A percentile compares a stretch with the other conserved stretches of the same genome.
These are phyloP conservation scores for Branchipolynoe longqiensis DNA, from an alignment of 2,888 invertebrate genomes.

Conservation along the genomic window DNA sequence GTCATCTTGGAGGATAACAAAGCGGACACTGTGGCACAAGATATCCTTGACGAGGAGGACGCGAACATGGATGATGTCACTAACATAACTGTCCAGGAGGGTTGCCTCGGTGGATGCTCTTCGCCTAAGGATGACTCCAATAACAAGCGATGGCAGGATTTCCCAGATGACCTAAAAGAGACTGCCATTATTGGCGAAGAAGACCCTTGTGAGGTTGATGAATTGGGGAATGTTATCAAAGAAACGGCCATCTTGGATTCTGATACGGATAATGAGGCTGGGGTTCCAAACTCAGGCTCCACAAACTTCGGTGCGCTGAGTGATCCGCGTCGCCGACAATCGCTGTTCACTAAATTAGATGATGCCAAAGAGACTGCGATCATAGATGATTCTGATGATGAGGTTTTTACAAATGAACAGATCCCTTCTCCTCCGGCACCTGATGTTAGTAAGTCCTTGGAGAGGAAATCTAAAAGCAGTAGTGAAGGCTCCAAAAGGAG, in stretches of 20 bases:
- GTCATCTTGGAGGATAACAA: not conserved
- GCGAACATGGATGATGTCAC: constrained; percentile 1
- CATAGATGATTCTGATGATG: constrained; percentile 56
- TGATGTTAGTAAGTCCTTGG: not conserved
- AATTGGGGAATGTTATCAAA: constrained; percentile 33
- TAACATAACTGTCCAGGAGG: not conserved
- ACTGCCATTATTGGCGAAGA: constrained; percentile 58
- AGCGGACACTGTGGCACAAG: not conserved
- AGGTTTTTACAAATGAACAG: constrained; percentile 44
- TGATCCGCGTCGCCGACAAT: not conserved
- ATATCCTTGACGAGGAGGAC: not conserved
- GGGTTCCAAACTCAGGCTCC: not conserved
- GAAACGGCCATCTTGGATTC: constrained; percentile 53
- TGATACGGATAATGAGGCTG: constrained; percentile 42
- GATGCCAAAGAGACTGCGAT: constrained; percentile 60
- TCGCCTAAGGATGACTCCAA: not conserved
- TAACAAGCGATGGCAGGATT: constrained; percentile 12
- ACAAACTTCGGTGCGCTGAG: constrained; percentile 37
- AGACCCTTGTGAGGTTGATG: constrained; percentile 32
- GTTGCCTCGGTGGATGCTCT: constrained; percentile 42
- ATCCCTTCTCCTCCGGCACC: constrained; percentile 24
- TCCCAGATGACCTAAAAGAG: constrained; percentile 55
- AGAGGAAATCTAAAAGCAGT: constrained; percentile 48
- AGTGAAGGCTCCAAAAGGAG: constrained; percentile 32
- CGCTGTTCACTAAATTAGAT: constrained; percentile 45